Percentiles rank a stretch among this genome's conserved stretches.
These are phyloP conservation scores for Salvator merianae DNA, from an alignment of 2,113 vertebrate species.

Conservation along the genomic window DNA sequence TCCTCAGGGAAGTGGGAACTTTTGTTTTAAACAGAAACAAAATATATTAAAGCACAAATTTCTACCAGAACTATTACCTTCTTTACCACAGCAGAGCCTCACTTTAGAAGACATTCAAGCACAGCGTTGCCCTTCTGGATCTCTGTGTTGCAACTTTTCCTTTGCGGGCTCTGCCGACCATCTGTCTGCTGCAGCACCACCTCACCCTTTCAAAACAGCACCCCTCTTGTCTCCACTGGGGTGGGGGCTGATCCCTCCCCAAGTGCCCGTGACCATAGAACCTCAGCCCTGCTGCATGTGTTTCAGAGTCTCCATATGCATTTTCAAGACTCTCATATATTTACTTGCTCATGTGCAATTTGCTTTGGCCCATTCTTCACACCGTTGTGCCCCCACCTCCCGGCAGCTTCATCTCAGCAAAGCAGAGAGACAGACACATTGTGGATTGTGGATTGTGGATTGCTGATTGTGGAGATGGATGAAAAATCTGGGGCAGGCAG, in stretches of 20 bases:
- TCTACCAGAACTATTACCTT: slow-evolving; percentile 80
- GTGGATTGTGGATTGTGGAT: not conserved
- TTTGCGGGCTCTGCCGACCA: slow-evolving; percentile 33
- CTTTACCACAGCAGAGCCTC: slow-evolving; percentile 73
- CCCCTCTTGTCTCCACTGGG: fast-evolving
- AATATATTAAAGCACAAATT: slow-evolving; percentile 86
- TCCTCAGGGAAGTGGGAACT: slow-evolving; percentile 67
- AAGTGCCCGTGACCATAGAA: not conserved
- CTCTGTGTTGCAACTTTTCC: slow-evolving; percentile 32
- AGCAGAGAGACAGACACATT: slow-evolving; percentile 38
- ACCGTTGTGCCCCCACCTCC: not conserved
- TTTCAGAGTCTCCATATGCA: slow-evolving; percentile 58
- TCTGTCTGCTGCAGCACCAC: not conserved
- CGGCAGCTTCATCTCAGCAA: slow-evolving; percentile 6
- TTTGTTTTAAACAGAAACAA: slow-evolving; percentile 64
- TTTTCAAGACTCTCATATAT: slow-evolving; percentile 55
- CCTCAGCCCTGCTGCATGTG: slow-evolving; percentile 49
- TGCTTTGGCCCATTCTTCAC: slow-evolving; percentile 37
- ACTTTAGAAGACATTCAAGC: slow-evolving; percentile 43
- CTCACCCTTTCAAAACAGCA: slow-evolving; percentile 5
- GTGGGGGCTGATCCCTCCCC: not conserved
- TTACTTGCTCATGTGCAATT: slow-evolving; percentile 47
- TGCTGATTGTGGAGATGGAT: not conserved
- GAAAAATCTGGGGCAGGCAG: slow-evolving; percentile 36
- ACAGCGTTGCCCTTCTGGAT: slow-evolving; percentile 42